Percentiles rank a stretch among this genome's conserved stretches.
These are phyloP conservation scores for Mycteria americana DNA, from an alignment of 2,797 vertebrate genomes.

Conservation along the genomic window DNA sequence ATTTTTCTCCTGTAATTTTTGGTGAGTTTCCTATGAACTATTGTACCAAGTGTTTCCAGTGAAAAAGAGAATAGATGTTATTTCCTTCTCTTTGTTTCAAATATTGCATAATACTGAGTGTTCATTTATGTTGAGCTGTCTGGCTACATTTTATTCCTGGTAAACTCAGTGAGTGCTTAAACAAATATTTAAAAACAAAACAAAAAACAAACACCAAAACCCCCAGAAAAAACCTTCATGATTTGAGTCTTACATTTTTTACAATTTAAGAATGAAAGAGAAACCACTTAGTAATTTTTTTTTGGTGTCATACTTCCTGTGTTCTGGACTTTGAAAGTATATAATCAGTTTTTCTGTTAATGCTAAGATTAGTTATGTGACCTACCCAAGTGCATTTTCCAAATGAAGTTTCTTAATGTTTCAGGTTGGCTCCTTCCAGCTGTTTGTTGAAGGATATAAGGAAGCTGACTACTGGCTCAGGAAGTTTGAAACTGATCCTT, in stretches of 20 bases:
- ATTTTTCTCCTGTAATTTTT: not conserved
- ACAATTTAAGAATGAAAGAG: not conserved
- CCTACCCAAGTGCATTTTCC: slow-evolving; percentile 9
- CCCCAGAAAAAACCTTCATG: fast-evolving
- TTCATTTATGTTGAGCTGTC: not conserved
- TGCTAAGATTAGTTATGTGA: not conserved
- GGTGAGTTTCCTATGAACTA: not conserved
- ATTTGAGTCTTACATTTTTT: not conserved
- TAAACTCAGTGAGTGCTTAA: not conserved
- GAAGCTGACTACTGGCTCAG: slow-evolving; percentile 96
- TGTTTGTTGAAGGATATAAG: slow-evolving; percentile 95
- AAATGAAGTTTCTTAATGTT: slow-evolving; percentile 53
- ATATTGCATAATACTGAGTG: not conserved
- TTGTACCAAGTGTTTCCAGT: not conserved
- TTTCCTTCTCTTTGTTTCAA: not conserved
- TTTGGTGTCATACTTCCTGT: not conserved
- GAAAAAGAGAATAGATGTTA: not conserved
- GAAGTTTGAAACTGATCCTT: slow-evolving; percentile 93
- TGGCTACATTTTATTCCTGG: not conserved
- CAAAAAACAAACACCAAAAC: no score
- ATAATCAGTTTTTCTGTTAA: not conserved
- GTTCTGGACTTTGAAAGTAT: not conserved
- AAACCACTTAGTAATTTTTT: not conserved
- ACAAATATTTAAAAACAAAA: not conserved
- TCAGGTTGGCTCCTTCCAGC: slow-evolving; percentile 96